These are phyloP conservation scores for Ariolimax columbianus DNA, from an alignment of 2,888 invertebrate genomes.

Conservation along the genomic window DNA sequence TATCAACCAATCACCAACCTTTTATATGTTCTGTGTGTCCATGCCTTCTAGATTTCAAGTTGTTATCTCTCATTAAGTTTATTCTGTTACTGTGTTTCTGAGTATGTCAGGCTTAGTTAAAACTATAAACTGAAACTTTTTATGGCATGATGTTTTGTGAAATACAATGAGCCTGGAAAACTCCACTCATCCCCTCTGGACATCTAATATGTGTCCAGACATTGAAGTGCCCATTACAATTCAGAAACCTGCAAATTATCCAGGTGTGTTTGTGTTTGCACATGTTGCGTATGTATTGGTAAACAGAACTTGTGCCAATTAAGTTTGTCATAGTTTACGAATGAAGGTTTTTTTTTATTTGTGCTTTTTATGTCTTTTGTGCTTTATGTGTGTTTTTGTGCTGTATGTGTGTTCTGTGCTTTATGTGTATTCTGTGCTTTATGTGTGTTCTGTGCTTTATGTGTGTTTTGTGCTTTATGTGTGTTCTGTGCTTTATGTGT, in stretches of 20 bases:
- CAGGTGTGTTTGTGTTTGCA: constrained; percentile 29
- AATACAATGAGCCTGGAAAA: not conserved
- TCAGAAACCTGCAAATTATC: constrained; percentile 12
- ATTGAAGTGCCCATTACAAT: constrained; percentile 31
- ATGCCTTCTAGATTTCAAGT: too few species aligned
- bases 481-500: too few species aligned
- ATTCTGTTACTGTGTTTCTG: too few species aligned
- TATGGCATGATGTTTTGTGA: not conserved
- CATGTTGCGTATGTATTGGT: not conserved
- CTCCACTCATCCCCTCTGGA: not conserved
- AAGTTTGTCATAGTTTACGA: not conserved
- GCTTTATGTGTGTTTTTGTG: too few species aligned
- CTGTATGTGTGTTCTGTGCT: not conserved
- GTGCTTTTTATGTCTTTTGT: too few species aligned
- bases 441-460: too few species aligned
- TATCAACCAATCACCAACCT: too few species aligned
- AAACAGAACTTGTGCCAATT: not conserved
- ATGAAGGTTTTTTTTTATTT: not conserved
- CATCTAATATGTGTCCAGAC: constrained; percentile 2
- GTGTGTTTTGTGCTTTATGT: too few species aligned
- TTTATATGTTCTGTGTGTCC: too few species aligned
- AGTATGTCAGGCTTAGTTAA: too few species aligned
- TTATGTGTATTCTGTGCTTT: too few species aligned
- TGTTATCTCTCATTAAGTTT: too few species aligned
- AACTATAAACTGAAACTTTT: not conserved